Conservation (phyloP, 2,888 invertebrate species). For the Heteromurus nitidus region DNA sequence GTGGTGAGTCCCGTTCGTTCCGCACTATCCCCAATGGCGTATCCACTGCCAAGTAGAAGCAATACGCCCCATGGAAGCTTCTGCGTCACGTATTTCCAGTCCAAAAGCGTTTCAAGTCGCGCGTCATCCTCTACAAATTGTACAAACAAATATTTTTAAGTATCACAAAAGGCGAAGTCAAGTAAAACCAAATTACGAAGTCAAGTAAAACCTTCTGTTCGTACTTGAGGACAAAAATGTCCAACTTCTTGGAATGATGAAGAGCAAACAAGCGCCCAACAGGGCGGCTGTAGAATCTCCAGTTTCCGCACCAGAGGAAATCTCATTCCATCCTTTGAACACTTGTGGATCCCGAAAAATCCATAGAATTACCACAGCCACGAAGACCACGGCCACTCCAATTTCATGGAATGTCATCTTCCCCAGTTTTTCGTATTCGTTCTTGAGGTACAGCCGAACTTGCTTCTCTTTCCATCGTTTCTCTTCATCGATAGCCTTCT, state of each 20-base stretch:
- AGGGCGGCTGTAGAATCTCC: slow-evolving; percentile 65
- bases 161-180: background rate
- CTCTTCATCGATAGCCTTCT: slow-evolving; percentile 8
- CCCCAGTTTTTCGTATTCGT: slow-evolving; percentile 67
- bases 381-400: slow-evolving; percentile 55
- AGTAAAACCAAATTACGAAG: background rate
- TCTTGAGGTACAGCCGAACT: slow-evolving; percentile 31
- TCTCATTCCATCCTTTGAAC: slow-evolving; percentile 61
- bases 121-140: slow-evolving; percentile 36
- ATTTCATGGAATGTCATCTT: slow-evolving; percentile 65
- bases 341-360: slow-evolving; percentile 65
- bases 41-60: slow-evolving; percentile 62
- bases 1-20: slow-evolving; percentile 33
- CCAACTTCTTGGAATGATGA: slow-evolving; percentile 63
- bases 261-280: slow-evolving; percentile 61
- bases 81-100: slow-evolving; percentile 66
- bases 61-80: slow-evolving; percentile 69
- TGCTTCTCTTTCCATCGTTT: slow-evolving; percentile 42
- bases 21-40: slow-evolving; percentile 48
- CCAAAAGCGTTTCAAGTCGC: slow-evolving; percentile 50
- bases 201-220: too few species aligned
- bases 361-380: slow-evolving; percentile 62
- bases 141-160: too few species aligned
- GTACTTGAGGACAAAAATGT: slow-evolving; percentile 50
- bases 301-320: slow-evolving; percentile 9